Evolutionary conservation across 2,888 invertebrate species (phyloP).

Genomic region (Drosophila cognata): DNA sequence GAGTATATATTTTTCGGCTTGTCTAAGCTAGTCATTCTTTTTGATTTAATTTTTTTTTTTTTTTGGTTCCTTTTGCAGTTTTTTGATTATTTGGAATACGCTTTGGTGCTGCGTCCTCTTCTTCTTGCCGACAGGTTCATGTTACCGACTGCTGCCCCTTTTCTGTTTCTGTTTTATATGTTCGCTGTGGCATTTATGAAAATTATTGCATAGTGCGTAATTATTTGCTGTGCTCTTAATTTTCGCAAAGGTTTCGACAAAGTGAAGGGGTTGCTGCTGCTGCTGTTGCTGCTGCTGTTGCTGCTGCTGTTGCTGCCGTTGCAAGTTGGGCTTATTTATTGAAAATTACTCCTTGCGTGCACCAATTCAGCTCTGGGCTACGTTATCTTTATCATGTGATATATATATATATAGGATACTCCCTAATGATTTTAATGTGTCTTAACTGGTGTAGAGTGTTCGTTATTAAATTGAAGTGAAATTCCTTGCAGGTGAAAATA

Average conservation of each 20-base stretch:
- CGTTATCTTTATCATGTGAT: not conserved
- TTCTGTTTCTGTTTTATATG: conserved; percentile 25
- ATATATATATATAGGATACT: not conserved
- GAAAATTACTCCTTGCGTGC: conserved; percentile 55
- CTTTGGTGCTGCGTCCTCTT: conserved; percentile 26
- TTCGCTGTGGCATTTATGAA: conserved; percentile 65
- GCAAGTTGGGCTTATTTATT: conserved; percentile 44
- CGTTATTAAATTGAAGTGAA: not conserved
- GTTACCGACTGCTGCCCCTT: conserved; percentile 57
- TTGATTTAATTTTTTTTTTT: conserved; percentile 9
- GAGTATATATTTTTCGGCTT: not conserved
- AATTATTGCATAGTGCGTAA: conserved; percentile 82
- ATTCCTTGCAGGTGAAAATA: not conserved
- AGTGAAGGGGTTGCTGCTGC: conserved; percentile 34
- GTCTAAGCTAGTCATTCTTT: not conserved
- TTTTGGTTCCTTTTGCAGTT: conserved; percentile 4
- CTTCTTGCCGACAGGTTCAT: conserved; percentile 76
- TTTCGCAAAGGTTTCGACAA: conserved; percentile 49
- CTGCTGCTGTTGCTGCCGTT: not conserved
- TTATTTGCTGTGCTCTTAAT: conserved; percentile 82
- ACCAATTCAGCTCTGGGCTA: conserved; percentile 8
- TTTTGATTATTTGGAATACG: conserved; percentile 25
- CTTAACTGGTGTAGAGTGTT: not conserved
- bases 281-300: not conserved
- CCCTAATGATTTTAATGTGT: not conserved